phyloP scores from a whole-genome alignment of 1,140 invertebrate species.

The Potamilus streckersoni region DNA sequence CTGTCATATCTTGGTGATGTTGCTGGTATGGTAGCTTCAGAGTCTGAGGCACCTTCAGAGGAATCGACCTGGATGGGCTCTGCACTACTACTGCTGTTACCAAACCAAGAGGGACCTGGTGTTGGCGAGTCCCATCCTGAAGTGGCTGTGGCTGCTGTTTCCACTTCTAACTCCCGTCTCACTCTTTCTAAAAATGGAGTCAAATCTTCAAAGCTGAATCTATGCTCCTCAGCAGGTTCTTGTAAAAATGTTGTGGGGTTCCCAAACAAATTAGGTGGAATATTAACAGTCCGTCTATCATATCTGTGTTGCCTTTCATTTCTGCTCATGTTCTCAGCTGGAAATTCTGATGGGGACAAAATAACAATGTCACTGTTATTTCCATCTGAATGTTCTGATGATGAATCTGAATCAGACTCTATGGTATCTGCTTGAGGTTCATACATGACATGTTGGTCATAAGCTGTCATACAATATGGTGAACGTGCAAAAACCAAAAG shows the following conservation, averaged over 20 bases:
- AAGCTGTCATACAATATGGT: conserved; percentile 83
- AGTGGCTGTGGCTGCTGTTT: conserved; percentile 30
- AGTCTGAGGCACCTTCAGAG: conserved; percentile 2
- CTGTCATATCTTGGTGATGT: conserved; percentile 14
- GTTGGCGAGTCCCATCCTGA: conserved; percentile 55
- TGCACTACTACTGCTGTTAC: conserved; percentile 5
- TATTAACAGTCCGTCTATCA: neutral
- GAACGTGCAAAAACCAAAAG: conserved; percentile 87
- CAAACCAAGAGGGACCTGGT: conserved; percentile 49
- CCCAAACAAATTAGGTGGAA: neutral
- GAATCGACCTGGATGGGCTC: neutral
- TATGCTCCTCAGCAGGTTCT: conserved; percentile 12
- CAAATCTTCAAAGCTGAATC: conserved; percentile 20
- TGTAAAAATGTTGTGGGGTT: neutral
- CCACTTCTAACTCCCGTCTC: conserved; percentile 4
- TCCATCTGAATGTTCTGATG: conserved; percentile 21
- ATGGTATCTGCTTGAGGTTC: conserved; percentile 33
- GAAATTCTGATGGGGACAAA: conserved; percentile 21
- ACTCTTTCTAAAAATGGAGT: neutral
- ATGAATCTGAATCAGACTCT: conserved; percentile 31
- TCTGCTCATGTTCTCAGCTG: conserved; percentile 50
- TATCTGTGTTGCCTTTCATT: conserved; percentile 1
- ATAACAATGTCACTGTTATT: conserved; percentile 35
- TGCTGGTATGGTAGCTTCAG: conserved; percentile 3
- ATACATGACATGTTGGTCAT: conserved; percentile 68